These are phyloP conservation scores for Dasypus novemcinctus DNA, from an alignment of 2,113 vertebrate genomes.

Conservation along the genomic window DNA sequence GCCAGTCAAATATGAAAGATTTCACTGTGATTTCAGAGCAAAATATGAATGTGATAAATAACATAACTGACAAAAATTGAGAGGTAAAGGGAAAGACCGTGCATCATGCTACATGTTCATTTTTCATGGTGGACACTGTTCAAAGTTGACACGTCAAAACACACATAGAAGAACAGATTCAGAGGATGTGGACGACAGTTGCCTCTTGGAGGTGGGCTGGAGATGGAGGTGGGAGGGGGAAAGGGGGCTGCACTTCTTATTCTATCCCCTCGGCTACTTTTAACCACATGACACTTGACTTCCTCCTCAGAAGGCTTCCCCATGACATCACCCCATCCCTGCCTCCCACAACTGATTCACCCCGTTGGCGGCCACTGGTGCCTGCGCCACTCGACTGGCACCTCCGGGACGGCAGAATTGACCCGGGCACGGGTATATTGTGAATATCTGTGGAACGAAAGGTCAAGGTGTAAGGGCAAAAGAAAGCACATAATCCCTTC, in stretches of 20 bases:
- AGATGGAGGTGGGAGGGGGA: not conserved
- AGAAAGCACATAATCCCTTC: not conserved
- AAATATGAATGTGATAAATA: not conserved
- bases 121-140: not conserved
- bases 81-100: not conserved
- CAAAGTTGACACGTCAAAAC: not conserved
- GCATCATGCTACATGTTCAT: not conserved
- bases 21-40: not conserved
- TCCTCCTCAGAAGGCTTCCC: not conserved
- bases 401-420: not conserved
- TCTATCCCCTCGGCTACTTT: not conserved
- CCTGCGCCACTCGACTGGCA: not conserved
- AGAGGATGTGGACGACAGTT: not conserved
- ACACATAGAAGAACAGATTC: not conserved
- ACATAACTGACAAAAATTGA: not conserved
- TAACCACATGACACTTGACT: not conserved
- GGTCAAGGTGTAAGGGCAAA: not conserved
- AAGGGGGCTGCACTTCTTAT: not conserved
- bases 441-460: not conserved
- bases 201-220: not conserved
- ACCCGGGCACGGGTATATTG: fast-evolving
- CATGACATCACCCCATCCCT: not conserved
- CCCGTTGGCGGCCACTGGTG: no score
- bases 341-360: no score
- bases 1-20: not conserved